Evolutionary conservation across 1,140 invertebrate genomes (phyloP).

Genomic region (Spodoptera litura): DNA sequence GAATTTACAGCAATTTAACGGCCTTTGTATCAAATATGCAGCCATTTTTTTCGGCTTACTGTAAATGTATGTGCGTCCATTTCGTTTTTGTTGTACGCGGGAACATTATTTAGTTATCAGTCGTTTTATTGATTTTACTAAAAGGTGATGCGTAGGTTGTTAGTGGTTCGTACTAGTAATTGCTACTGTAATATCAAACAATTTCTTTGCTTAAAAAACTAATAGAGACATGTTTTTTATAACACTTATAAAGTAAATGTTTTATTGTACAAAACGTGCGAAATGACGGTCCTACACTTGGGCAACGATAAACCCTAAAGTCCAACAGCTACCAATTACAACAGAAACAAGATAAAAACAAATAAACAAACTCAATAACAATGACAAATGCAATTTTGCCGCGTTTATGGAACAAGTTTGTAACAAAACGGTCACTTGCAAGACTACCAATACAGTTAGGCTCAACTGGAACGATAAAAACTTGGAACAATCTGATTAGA

Average conservation of each 20-base stretch:
- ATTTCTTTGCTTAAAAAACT: too few relatives aligned
- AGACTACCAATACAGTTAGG: slow-evolving; percentile 23
- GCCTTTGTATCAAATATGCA: slow-evolving; percentile 15
- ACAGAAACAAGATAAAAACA: slow-evolving; percentile 29
- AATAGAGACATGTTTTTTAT: too few relatives aligned
- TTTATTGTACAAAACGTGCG: too few relatives aligned
- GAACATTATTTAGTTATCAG: neutral
- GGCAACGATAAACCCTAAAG: neutral
- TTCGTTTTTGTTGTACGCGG: neutral
- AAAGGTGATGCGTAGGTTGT: neutral
- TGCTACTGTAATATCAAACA: too few relatives aligned
- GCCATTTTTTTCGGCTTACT: neutral
- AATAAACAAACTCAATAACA: slow-evolving; percentile 34
- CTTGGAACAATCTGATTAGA: slow-evolving; percentile 39
- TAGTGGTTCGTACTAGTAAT: too few relatives aligned
- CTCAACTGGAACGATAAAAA: slow-evolving; percentile 33
- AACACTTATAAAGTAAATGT: too few relatives aligned
- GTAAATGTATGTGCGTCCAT: neutral
- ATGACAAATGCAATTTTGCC: slow-evolving; percentile 37
- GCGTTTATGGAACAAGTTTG: slow-evolving; percentile 29
- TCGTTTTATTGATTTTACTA: neutral
- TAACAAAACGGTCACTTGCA: slow-evolving; percentile 31
- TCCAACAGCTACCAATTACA: slow-evolving; percentile 31
- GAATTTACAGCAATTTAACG: slow-evolving; percentile 31
- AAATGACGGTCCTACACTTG: neutral